A percentile compares a stretch with the other conserved stretches of the same genome.
Conservation (phyloP, 2,888 invertebrate species). For the Drosophila borborema region DNA sequence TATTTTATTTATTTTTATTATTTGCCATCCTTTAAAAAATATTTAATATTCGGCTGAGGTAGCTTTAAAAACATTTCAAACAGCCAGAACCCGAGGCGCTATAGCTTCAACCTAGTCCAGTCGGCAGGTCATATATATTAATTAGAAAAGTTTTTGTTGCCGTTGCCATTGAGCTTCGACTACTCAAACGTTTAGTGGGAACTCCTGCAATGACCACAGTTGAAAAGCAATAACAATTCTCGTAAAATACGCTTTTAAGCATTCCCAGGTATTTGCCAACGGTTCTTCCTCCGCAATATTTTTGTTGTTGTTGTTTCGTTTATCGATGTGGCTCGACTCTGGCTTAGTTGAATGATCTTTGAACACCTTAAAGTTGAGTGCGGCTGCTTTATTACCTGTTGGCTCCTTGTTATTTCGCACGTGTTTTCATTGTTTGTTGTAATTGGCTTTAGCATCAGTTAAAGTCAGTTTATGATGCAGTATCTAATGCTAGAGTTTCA, state of each 20-base stretch:
- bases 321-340: conserved; percentile 18
- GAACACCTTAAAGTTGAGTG: conserved; percentile 31
- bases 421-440: conserved; percentile 31
- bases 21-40: no score
- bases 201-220: conserved; percentile 6
- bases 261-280: conserved; percentile 17
- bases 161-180: not conserved
- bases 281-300: conserved; percentile 12
- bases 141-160: not conserved
- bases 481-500: conserved; percentile 25
- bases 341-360: conserved; percentile 28
- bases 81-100: not conserved
- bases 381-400: conserved; percentile 16
- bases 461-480: conserved; percentile 32
- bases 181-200: not conserved
- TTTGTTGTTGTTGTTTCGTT: conserved; percentile 3
- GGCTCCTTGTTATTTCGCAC: conserved; percentile 46
- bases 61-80: not conserved
- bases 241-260: conserved; percentile 43
- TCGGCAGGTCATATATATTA: not conserved
- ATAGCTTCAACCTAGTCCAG: no score
- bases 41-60: no score
- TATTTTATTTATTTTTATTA: no score
- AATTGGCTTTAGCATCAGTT: conserved; percentile 38
- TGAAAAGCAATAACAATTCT: conserved; percentile 20